phyloP scores from a whole-genome alignment of 2,113 vertebrate species.

The Halcyon malimbica region DNA sequence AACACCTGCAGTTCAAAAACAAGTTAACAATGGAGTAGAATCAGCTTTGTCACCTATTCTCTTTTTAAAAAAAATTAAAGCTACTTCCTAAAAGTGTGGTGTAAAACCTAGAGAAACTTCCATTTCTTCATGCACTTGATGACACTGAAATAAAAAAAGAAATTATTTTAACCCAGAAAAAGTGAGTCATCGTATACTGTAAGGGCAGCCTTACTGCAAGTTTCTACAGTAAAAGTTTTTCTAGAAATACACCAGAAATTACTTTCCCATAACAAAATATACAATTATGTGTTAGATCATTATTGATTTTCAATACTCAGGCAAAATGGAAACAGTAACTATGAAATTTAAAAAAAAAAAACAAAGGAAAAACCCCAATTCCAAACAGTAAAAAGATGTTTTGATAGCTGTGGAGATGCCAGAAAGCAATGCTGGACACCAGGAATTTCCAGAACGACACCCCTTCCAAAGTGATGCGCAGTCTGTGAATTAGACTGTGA shows the following conservation, averaged over 20 bases:
- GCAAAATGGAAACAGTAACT: constrained; percentile 25
- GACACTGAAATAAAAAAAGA: constrained; percentile 51
- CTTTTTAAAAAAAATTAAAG: constrained; percentile 42
- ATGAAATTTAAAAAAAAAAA: background rate
- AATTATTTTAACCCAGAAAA: constrained; percentile 61
- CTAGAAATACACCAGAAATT: constrained; percentile 50
- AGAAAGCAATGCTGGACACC: constrained; percentile 43
- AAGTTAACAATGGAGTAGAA: constrained; percentile 38
- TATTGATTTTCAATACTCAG: constrained; percentile 17
- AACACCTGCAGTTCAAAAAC: constrained; percentile 43
- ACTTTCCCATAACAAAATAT: constrained; percentile 52
- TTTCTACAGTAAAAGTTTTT: constrained; percentile 40
- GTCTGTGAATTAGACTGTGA: constrained; percentile 78
- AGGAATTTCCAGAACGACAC: constrained; percentile 39
- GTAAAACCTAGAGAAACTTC: constrained; percentile 57
- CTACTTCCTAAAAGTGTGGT: constrained; percentile 50
- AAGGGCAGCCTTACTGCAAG: constrained; percentile 32
- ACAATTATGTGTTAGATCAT: constrained; percentile 7
- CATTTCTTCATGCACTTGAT: constrained; percentile 51
- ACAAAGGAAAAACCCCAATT: background rate
- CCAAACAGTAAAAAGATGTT: constrained; percentile 27
- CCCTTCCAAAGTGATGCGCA: constrained; percentile 31
- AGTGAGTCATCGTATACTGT: constrained; percentile 31
- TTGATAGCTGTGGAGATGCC: background rate
- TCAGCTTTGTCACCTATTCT: constrained; percentile 34